Evolutionary conservation across 2,888 invertebrate genomes (phyloP).

Genomic region (Ariolimax columbianus): DNA sequence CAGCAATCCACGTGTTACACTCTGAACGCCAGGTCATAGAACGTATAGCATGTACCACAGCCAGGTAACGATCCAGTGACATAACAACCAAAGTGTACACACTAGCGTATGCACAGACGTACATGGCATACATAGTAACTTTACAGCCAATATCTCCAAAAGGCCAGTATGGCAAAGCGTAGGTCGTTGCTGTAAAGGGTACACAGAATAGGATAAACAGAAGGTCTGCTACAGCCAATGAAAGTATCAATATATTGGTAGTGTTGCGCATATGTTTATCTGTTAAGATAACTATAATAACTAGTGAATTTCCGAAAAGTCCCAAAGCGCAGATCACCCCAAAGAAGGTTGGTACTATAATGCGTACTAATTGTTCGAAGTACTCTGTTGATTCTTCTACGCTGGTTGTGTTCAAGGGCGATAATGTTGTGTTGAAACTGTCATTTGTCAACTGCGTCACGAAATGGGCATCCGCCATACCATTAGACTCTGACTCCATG

Average conservation of each 20-base stretch:
- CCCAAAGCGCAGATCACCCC: conserved; percentile 91
- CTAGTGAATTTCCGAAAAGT: conserved; percentile 91
- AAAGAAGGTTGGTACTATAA: conserved; percentile 84
- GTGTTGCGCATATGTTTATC: conserved; percentile 95
- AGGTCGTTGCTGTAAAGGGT: conserved; percentile 95
- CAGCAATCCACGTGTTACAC: conserved; percentile 88
- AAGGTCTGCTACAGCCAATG: conserved; percentile 92
- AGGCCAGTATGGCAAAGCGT: conserved; percentile 91
- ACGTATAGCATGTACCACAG: conserved; percentile 93
- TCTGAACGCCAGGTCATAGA: conserved; percentile 91
- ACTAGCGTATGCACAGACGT: conserved; percentile 94
- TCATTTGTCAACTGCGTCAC: background rate
- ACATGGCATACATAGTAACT: conserved; percentile 92
- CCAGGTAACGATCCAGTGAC: conserved; percentile 93
- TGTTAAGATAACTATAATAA: conserved; percentile 91
- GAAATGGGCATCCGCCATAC: conserved; percentile 32
- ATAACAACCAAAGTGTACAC: conserved; percentile 95
- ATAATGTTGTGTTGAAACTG: background rate
- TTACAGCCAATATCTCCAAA: conserved; percentile 94
- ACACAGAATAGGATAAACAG: conserved; percentile 95
- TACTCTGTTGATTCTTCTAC: background rate
- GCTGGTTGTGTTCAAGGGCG: background rate
- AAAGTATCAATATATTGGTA: conserved; percentile 93
- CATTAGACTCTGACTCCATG: background rate
- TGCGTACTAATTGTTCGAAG: conserved; percentile 62